Evolutionary conservation across 2,797 vertebrate genomes (phyloP).

Genomic region (Phoxinus dragarum): DNA sequence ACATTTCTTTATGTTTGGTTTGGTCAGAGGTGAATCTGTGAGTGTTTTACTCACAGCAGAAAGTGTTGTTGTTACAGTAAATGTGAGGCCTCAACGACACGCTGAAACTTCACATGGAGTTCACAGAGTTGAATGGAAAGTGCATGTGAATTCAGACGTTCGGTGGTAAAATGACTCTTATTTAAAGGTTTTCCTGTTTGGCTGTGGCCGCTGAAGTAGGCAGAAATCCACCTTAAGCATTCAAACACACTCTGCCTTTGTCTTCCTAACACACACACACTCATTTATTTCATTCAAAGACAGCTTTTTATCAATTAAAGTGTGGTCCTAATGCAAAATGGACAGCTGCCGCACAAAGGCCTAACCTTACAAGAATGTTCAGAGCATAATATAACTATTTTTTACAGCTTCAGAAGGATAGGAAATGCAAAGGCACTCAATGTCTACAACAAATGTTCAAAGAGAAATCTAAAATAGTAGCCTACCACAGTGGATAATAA

Average conservation of each 20-base stretch:
- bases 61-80: constrained; percentile 39
- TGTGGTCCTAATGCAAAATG: neutral
- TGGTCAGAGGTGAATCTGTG: constrained; percentile 11
- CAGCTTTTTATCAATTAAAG: constrained; percentile 19
- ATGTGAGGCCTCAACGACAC: constrained; percentile 17
- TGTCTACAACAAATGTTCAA: too few relatives aligned
- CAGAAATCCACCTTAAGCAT: neutral
- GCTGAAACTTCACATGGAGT: neutral
- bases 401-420: too few relatives aligned
- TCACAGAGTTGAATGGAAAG: constrained; percentile 10
- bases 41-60: constrained; percentile 40
- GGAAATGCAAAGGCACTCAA: too few relatives aligned
- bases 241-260: neutral
- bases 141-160: constrained; percentile 13
- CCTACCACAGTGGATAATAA: too few relatives aligned
- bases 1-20: constrained; percentile 37
- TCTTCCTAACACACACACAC: neutral
- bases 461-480: too few relatives aligned
- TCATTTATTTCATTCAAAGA: neutral
- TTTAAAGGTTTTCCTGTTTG: constrained; percentile 25
- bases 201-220: neutral
- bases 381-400: too few relatives aligned
- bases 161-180: neutral
- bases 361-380: too few relatives aligned
- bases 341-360: neutral